phyloP scores from a whole-genome alignment of 53 echinoderm and acorn worm species.

The Temnopleurus reevesii region DNA sequence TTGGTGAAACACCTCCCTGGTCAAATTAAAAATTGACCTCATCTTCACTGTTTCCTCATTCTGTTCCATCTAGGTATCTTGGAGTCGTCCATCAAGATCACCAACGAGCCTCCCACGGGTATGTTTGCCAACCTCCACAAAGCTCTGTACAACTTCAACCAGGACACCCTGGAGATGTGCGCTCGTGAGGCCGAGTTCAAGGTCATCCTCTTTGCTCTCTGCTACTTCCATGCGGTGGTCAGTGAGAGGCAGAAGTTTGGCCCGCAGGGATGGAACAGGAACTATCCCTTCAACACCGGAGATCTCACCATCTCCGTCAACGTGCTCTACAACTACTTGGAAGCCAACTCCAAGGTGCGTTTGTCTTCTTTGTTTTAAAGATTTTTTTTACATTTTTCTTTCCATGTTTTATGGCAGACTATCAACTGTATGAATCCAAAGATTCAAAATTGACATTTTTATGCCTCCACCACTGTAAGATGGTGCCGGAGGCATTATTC shows the following conservation, averaged over 20 bases:
- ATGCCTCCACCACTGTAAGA: no score
- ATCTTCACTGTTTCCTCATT: neutral
- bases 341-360: slow-evolving; percentile 94
- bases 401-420: no score
- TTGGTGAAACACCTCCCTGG: no score
- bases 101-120: slow-evolving; percentile 99
- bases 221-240: slow-evolving; percentile 99
- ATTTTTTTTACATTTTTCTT: neutral
- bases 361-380: neutral
- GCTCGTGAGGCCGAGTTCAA: slow-evolving; percentile 99
- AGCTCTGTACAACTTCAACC: slow-evolving; percentile 93
- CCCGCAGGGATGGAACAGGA: slow-evolving; percentile 96
- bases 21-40: no score
- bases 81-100: slow-evolving; percentile 98
- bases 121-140: slow-evolving; percentile 99
- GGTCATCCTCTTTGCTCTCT: slow-evolving; percentile 93
- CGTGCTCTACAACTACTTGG: slow-evolving; percentile 97
- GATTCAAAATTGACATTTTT: no score
- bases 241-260: slow-evolving; percentile 97
- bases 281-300: slow-evolving; percentile 98
- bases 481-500: no score
- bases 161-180: slow-evolving; percentile 99
- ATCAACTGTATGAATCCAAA: no score
- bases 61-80: slow-evolving; percentile 60
- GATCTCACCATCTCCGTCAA: slow-evolving; percentile 98